A percentile compares a stretch with the other conserved stretches of the same genome.
These are phyloP conservation scores for Corydoras sp. DNA, from an alignment of 2,113 vertebrate species.

Conservation along the genomic window DNA sequence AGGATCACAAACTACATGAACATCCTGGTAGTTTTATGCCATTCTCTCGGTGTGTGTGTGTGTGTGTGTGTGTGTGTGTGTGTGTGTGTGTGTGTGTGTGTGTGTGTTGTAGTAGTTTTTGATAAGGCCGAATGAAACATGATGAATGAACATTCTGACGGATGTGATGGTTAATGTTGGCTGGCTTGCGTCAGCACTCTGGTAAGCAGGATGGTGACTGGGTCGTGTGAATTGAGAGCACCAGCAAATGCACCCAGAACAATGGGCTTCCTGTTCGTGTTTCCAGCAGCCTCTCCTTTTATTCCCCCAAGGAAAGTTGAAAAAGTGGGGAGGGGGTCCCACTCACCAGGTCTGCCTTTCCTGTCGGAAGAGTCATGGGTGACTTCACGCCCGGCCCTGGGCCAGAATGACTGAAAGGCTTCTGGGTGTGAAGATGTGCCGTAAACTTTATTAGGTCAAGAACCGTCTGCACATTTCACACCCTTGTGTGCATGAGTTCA, in stretches of 20 bases:
- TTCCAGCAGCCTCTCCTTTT: conserved; percentile 25
- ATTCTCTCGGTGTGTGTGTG: too few relatives aligned
- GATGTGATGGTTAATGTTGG: conserved; percentile 4
- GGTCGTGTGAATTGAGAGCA: conserved; percentile 24
- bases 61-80: too few relatives aligned
- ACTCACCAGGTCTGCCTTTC: conserved; percentile 35
- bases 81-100: too few relatives aligned
- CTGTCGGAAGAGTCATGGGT: conserved; percentile 40
- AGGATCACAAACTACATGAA: too few relatives aligned
- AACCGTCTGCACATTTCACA: conserved; percentile 20
- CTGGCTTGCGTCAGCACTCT: conserved; percentile 25
- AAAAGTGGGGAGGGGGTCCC: conserved; percentile 15
- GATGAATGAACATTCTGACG: conserved; percentile 10
- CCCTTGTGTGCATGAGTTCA: conserved; percentile 20
- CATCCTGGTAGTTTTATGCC: too few relatives aligned
- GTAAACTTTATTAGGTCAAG: conserved; percentile 6
- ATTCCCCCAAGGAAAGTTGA: conserved; percentile 29
- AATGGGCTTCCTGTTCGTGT: conserved; percentile 46
- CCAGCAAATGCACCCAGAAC: conserved; percentile 34
- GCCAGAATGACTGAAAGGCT: neutral
- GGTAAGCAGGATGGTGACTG: conserved; percentile 24
- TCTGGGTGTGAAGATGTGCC: conserved; percentile 16
- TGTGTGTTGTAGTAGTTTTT: neutral
- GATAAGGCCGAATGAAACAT: neutral
- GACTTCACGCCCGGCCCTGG: conserved; percentile 36